Evolutionary conservation across 2,797 vertebrate genomes (phyloP).

Genomic region (Enteromius fasciolatus): DNA sequence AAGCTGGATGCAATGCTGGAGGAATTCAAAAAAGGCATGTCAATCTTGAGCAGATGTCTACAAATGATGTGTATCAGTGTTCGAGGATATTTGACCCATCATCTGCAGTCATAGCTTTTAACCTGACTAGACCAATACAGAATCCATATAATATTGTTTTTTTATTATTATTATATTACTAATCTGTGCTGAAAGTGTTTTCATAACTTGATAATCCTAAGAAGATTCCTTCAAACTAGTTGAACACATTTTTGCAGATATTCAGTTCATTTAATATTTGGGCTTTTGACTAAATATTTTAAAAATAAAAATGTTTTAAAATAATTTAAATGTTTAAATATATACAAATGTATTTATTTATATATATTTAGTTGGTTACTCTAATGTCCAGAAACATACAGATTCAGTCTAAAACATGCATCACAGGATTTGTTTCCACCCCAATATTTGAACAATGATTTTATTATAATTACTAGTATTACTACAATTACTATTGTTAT

Average conservation of each 20-base stretch:
- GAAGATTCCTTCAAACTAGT: neutral
- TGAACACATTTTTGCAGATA: neutral
- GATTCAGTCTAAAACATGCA: too few relatives aligned
- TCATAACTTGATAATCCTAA: neutral
- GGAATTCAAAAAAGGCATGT: constrained; percentile 87
- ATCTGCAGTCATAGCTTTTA: neutral
- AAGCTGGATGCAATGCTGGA: constrained; percentile 91
- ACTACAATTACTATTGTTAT: neutral
- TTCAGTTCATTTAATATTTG: neutral
- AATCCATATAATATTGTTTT: neutral
- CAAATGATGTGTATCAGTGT: neutral
- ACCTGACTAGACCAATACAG: neutral
- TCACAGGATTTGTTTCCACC: too few relatives aligned
- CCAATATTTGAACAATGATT: neutral
- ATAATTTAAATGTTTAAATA: too few relatives aligned
- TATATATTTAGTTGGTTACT: too few relatives aligned
- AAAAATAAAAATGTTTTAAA: too few relatives aligned
- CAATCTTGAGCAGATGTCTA: neutral
- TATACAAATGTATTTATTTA: too few relatives aligned
- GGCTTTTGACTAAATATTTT: neutral
- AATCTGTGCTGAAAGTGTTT: neutral
- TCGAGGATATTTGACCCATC: neutral
- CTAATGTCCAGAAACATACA: too few relatives aligned
- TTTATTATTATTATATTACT: neutral
- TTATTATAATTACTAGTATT: neutral